phyloP scores from a whole-genome alignment of 2,797 vertebrate genomes.

The Tragelaphus oryx region DNA sequence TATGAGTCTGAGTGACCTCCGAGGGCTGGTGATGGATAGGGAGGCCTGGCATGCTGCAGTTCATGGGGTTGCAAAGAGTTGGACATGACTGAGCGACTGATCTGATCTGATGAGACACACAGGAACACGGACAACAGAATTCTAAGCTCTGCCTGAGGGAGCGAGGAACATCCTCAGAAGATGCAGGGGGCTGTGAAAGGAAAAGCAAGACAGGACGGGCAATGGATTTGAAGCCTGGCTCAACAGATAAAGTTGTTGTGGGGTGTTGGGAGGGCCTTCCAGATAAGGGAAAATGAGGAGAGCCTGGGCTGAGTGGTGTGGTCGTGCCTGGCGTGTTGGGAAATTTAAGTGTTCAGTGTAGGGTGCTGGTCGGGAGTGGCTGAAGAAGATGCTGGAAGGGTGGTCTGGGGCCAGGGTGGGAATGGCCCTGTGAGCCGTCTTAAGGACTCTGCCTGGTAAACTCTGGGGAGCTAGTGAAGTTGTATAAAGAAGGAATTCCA shows the following conservation, averaged over 20 bases:
- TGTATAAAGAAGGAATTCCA: neutral
- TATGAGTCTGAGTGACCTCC: too few relatives aligned
- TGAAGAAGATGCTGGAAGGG: neutral
- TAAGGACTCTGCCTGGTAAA: neutral
- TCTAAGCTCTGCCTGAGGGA: neutral
- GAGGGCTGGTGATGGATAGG: too few relatives aligned
- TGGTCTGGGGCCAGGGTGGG: neutral
- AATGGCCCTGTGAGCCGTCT: neutral
- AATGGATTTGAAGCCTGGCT: neutral
- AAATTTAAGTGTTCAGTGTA: neutral
- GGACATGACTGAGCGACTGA: too few relatives aligned
- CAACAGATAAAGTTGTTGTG: neutral
- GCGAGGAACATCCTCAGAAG: neutral
- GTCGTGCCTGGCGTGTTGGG: neutral
- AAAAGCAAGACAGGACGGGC: neutral
- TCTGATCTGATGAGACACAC: too few relatives aligned
- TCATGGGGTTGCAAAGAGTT: too few relatives aligned
- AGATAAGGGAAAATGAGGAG: neutral
- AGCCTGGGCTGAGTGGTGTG: neutral
- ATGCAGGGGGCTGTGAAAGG: neutral
- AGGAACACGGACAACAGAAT: neutral
- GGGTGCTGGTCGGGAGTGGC: neutral
- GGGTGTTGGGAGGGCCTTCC: neutral
- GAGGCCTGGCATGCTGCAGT: too few relatives aligned
- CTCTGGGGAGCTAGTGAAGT: neutral